Conservation (phyloP, 2,113 vertebrate genomes). For the Furnarius figulus region DNA sequence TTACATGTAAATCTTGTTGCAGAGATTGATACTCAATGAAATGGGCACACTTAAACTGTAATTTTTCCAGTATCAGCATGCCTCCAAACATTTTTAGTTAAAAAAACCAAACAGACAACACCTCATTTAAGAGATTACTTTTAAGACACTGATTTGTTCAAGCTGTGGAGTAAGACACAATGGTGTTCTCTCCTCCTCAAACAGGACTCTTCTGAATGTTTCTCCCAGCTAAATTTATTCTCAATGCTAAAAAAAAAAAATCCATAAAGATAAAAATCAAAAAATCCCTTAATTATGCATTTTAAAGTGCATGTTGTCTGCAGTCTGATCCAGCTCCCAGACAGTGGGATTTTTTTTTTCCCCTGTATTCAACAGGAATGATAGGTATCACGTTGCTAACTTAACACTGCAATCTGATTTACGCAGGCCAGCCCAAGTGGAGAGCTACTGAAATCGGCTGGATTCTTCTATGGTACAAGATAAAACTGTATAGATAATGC, state of each 20-base stretch:
- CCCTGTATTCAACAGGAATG: neutral
- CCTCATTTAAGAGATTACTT: neutral
- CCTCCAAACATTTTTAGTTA: neutral
- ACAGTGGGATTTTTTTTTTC: neutral
- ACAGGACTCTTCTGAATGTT: neutral
- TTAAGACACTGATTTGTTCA: neutral
- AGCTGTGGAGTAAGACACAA: neutral
- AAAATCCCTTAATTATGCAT: neutral
- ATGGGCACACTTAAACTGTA: neutral
- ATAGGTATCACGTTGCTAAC: conserved; percentile 20
- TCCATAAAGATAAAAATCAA: neutral
- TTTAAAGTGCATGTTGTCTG: neutral
- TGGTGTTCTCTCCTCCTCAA: neutral
- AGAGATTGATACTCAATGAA: neutral
- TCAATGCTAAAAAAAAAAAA: neutral
- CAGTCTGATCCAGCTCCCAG: neutral
- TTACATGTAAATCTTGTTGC: neutral
- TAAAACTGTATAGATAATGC: neutral
- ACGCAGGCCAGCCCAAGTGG: neutral
- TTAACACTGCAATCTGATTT: conserved; percentile 5
- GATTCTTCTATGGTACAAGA: conserved; percentile 13
- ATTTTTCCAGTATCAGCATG: neutral
- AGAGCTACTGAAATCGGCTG: conserved; percentile 32
- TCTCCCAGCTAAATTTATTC: neutral
- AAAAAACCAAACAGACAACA: neutral